These are phyloP conservation scores for Cephalotes varians DNA, from an alignment of 2,888 invertebrate species.

Conservation along the genomic window DNA sequence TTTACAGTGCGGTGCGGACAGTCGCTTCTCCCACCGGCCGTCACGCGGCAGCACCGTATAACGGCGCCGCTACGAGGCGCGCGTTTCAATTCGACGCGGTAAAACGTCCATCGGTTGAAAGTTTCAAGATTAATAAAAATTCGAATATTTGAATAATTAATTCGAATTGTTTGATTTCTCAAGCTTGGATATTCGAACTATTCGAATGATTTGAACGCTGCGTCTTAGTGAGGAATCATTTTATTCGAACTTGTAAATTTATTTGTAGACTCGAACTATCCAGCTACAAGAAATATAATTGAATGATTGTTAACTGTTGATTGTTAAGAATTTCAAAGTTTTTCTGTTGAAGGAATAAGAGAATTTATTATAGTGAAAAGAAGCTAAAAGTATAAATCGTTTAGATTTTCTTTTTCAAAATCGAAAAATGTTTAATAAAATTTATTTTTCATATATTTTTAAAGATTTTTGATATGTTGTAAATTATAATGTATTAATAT, in stretches of 20 bases:
- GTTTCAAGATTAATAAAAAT: neutral
- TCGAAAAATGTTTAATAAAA: neutral
- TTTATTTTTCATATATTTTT: neutral
- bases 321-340: neutral
- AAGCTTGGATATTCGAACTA: no score
- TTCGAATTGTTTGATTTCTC: neutral
- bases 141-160: neutral
- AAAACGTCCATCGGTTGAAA: neutral
- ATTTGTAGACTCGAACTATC: neutral
- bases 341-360: neutral
- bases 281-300: neutral
- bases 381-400: neutral
- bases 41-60: constrained; percentile 69
- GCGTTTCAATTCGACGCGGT: neutral
- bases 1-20: constrained; percentile 44
- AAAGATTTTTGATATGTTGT: neutral
- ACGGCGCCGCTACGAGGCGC: neutral
- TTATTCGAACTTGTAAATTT: neutral
- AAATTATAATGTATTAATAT: no score
- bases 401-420: neutral
- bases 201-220: neutral
- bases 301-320: neutral
- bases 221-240: neutral
- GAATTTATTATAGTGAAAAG: neutral
- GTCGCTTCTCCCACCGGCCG: constrained; percentile 42